Evolutionary conservation across 2,113 vertebrate species (phyloP).

Genomic region (Myiagra hebetior): DNA sequence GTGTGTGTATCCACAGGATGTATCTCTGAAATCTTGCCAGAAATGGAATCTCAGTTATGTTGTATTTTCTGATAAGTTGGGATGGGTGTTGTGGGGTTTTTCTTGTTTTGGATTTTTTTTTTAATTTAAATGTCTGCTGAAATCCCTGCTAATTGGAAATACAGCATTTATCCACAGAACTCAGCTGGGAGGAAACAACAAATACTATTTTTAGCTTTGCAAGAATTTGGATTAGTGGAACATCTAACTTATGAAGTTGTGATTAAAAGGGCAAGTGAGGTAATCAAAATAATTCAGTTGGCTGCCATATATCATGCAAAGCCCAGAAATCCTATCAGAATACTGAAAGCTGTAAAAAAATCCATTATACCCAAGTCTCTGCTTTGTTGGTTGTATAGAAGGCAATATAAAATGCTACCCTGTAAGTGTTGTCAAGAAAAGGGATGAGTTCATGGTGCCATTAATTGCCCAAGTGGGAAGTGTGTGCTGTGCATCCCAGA

Average conservation of each 20-base stretch:
- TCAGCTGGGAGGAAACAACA: not conserved
- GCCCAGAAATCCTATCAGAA: not conserved
- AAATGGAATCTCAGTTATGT: not conserved
- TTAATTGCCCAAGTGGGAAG: not conserved
- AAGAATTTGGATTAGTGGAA: not conserved
- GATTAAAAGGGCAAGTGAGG: not conserved
- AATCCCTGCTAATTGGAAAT: not conserved
- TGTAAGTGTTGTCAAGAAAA: not conserved
- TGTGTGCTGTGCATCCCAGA: not conserved
- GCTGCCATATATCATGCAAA: not conserved
- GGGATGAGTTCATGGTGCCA: not conserved
- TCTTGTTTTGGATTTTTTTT: not conserved
- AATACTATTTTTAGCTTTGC: not conserved
- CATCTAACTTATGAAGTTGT: not conserved
- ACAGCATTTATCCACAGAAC: not conserved
- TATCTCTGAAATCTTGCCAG: not conserved
- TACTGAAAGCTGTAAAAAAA: not conserved
- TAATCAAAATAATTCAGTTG: not conserved
- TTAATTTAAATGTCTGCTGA: not conserved
- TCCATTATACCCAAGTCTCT: accelerated
- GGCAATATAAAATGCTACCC: not conserved
- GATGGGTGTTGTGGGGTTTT: accelerated
- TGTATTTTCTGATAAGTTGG: not conserved
- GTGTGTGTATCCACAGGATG: not conserved
- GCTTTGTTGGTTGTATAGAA: not conserved